Percentiles rank a stretch among this genome's conserved stretches.
These are phyloP conservation scores for Triplophysa yarkandensis DNA, from an alignment of 2,797 vertebrate genomes.

Conservation along the genomic window DNA sequence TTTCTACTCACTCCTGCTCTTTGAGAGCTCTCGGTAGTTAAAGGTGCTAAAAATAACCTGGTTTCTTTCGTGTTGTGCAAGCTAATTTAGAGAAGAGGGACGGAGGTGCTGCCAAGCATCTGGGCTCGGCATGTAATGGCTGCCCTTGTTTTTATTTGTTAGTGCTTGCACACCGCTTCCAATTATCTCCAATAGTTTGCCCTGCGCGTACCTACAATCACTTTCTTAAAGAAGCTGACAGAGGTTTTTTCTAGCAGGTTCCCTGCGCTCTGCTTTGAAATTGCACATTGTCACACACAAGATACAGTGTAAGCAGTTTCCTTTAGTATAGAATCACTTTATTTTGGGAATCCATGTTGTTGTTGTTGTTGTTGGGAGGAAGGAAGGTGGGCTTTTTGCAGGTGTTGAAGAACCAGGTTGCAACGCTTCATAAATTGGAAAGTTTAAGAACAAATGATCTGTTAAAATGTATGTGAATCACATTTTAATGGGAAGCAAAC, in stretches of 20 bases:
- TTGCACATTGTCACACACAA: slow-evolving; percentile 20
- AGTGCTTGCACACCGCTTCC: slow-evolving; percentile 46
- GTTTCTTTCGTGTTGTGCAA: slow-evolving; percentile 47
- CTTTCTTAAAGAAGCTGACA: slow-evolving; percentile 36
- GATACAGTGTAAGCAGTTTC: slow-evolving; percentile 47
- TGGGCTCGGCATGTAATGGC: slow-evolving; percentile 56
- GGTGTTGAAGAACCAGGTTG: no score
- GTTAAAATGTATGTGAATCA: no score
- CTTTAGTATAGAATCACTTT: neutral
- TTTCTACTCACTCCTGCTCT: slow-evolving; percentile 37
- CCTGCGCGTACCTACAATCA: slow-evolving; percentile 5
- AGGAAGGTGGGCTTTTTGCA: neutral
- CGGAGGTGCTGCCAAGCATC: slow-evolving; percentile 57
- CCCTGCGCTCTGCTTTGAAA: slow-evolving; percentile 7
- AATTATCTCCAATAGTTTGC: slow-evolving; percentile 52
- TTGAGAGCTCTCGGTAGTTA: slow-evolving; percentile 47
- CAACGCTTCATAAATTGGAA: no score
- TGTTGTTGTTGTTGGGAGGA: slow-evolving; percentile 16
- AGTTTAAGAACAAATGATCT: no score
- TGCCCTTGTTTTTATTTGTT: slow-evolving; percentile 54
- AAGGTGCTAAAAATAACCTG: slow-evolving; percentile 56
- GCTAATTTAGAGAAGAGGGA: slow-evolving; percentile 60
- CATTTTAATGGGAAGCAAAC: no score
- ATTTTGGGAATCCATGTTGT: slow-evolving; percentile 45
- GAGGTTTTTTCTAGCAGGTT: slow-evolving; percentile 18